These are phyloP conservation scores for Drosophila aff. DNA, from an alignment of 1,140 invertebrate species.

Conservation along the genomic window DNA sequence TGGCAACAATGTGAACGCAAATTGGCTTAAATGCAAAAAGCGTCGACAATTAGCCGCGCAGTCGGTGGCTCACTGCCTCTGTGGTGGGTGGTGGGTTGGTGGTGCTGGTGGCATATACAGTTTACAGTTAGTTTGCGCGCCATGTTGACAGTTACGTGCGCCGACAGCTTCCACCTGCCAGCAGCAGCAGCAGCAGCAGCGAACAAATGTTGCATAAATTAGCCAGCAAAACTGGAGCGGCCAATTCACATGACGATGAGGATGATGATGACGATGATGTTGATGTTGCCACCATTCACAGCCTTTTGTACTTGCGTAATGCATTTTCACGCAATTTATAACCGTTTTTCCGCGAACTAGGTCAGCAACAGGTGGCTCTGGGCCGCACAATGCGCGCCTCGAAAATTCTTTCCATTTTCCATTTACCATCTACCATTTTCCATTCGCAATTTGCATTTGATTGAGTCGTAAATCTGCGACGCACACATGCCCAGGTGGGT, in stretches of 20 bases:
- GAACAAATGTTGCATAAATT: conserved; percentile 74
- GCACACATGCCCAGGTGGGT: conserved; percentile 46
- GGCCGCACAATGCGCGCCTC: conserved; percentile 40
- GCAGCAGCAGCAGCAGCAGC: background rate
- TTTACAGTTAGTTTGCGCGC: conserved; percentile 79
- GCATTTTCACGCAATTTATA: conserved; percentile 83
- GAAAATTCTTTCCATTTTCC: conserved; percentile 38
- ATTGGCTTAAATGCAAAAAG: conserved; percentile 76
- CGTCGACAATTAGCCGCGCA: conserved; percentile 76
- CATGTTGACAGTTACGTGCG: conserved; percentile 80
- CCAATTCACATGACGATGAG: conserved; percentile 56
- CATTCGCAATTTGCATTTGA: conserved; percentile 74
- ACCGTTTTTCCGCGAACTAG: conserved; percentile 60
- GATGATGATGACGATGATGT: conserved; percentile 9
- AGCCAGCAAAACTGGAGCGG: conserved; percentile 74
- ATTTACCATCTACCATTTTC: background rate
- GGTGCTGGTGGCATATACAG: conserved; percentile 48
- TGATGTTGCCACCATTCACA: conserved; percentile 77
- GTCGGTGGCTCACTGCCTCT: conserved; percentile 47
- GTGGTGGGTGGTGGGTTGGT: conserved; percentile 24
- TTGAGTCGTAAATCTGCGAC: conserved; percentile 81
- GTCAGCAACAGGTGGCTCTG: conserved; percentile 53
- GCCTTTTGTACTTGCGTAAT: conserved; percentile 82
- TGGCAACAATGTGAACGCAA: conserved; percentile 65
- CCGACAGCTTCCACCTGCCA: conserved; percentile 67